Evolutionary conservation across 2,113 vertebrate genomes (phyloP).

Genomic region (Heterotilapia buettikoferi): DNA sequence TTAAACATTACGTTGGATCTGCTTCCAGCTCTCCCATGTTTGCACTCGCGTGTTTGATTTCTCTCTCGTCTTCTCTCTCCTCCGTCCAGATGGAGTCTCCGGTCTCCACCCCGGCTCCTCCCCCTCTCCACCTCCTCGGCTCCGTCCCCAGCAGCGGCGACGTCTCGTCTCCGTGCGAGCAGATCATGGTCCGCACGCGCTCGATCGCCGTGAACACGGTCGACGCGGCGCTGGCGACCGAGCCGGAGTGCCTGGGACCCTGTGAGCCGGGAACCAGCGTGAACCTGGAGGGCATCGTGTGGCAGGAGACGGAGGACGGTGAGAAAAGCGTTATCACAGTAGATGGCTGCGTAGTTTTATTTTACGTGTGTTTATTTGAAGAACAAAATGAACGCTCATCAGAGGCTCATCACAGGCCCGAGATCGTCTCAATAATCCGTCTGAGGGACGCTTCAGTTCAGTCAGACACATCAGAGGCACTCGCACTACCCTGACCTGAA

Average conservation of each 20-base stretch:
- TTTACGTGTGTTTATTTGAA: neutral
- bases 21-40: neutral
- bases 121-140: constrained; percentile 46
- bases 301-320: constrained; percentile 98
- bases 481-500: neutral
- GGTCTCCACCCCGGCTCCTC: constrained; percentile 30
- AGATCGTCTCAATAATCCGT: neutral
- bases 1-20: neutral
- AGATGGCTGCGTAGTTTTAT: neutral
- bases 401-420: neutral
- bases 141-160: constrained; percentile 62
- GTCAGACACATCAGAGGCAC: neutral
- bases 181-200: constrained; percentile 97
- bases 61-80: constrained; percentile 19
- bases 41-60: neutral
- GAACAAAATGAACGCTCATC: neutral
- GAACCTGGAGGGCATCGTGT: constrained; percentile 96
- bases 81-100: constrained; percentile 80
- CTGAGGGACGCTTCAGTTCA: neutral
- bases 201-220: constrained; percentile 94
- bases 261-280: constrained; percentile 97
- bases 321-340: neutral
- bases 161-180: constrained; percentile 92
- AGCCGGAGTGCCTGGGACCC: constrained; percentile 93
- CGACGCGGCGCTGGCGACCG: constrained; percentile 84